Conservation (phyloP, 2,888 invertebrate genomes). For the Cataglyphis rosenhaueri region DNA sequence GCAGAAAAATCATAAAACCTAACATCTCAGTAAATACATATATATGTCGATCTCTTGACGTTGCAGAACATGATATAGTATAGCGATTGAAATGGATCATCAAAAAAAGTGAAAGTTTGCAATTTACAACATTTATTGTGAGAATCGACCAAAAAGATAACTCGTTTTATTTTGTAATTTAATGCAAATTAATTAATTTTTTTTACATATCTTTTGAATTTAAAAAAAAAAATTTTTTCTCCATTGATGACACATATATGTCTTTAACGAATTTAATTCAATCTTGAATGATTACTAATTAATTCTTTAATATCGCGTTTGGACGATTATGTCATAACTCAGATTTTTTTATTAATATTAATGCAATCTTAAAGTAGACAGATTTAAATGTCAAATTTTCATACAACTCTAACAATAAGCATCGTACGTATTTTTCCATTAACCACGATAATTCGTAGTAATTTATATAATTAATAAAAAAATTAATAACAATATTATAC, state of each 20-base stretch:
- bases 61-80: background rate
- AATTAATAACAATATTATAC: background rate
- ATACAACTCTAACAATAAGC: background rate
- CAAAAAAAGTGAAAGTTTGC: slow-evolving; percentile 2
- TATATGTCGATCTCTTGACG: background rate
- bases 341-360: background rate
- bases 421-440: background rate
- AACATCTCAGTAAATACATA: no score
- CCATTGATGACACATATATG: background rate
- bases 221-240: background rate
- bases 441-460: background rate
- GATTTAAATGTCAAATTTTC: background rate
- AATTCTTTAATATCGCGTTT: background rate
- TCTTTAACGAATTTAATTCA: background rate
- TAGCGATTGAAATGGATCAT: slow-evolving; percentile 10
- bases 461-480: background rate
- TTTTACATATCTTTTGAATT: background rate
- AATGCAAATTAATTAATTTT: background rate
- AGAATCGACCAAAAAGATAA: background rate
- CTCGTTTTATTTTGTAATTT: background rate
- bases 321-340: background rate
- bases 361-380: background rate
- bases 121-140: background rate
- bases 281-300: background rate
- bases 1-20: background rate